Conservation (phyloP, 2,888 invertebrate species). For the Amaurobius ferox region DNA sequence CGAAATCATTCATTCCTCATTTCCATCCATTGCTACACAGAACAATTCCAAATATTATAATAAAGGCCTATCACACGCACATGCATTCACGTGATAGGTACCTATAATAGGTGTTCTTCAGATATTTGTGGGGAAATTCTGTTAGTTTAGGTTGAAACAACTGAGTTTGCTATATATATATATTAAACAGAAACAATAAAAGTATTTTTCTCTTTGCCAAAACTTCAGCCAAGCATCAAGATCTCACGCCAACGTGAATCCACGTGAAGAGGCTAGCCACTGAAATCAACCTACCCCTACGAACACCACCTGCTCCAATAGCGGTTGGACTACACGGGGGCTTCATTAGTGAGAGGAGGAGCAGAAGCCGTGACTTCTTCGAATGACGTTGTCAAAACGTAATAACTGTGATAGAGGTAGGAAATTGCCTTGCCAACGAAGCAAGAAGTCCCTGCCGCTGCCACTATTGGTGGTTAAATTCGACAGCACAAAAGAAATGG, state of each 20-base stretch:
- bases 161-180: too few species aligned
- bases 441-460: slow-evolving; percentile 24
- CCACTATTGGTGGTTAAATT: too few species aligned
- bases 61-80: too few species aligned
- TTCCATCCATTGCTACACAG: too few species aligned
- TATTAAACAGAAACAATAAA: too few species aligned
- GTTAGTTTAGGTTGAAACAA: too few species aligned
- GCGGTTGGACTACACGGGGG: slow-evolving; percentile 41
- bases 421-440: slow-evolving; percentile 60
- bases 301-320: slow-evolving; percentile 61
- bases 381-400: slow-evolving; percentile 55
- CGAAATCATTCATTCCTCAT: too few species aligned
- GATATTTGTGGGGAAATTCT: too few species aligned
- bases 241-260: slow-evolving; percentile 29
- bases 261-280: slow-evolving; percentile 1
- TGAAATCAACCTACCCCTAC: slow-evolving; percentile 24
- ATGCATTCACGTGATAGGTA: too few species aligned
- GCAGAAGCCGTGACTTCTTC: slow-evolving; percentile 33
- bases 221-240: slow-evolving; percentile 19
- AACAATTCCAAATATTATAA: too few species aligned
- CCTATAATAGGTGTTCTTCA: too few species aligned
- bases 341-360: slow-evolving; percentile 66
- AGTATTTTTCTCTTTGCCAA: neutral
- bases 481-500: slow-evolving; percentile 12
- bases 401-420: slow-evolving; percentile 64